Percentiles rank a stretch among this genome's conserved stretches.
Evolutionary conservation across 2,888 invertebrate species (phyloP).

Genomic region (Eremobia ochroleuca): DNA sequence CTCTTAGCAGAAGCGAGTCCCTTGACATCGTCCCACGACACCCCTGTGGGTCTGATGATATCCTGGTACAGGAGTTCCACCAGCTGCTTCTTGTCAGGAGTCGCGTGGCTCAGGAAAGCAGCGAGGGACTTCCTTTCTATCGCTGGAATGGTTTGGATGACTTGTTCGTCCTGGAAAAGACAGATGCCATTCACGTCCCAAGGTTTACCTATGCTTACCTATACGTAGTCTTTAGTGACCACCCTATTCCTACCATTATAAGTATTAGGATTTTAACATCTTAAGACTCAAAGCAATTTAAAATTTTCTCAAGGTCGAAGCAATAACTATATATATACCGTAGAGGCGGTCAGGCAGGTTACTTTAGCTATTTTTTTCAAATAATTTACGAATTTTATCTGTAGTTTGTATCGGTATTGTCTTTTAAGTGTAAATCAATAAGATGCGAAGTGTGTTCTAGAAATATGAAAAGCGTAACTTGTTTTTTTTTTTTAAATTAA

Average conservation of each 20-base stretch:
- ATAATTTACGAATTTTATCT: too few species aligned
- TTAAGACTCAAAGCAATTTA: neutral
- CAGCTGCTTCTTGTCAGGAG: slow-evolving; percentile 92
- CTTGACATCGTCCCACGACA: slow-evolving; percentile 95
- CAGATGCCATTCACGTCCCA: neutral
- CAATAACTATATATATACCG: neutral
- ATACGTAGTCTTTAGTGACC: too few species aligned
- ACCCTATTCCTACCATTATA: neutral
- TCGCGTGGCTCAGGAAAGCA: slow-evolving; percentile 74
- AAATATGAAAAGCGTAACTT: too few species aligned
- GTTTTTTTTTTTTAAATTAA: too few species aligned
- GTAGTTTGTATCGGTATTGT: too few species aligned
- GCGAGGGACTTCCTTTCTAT: slow-evolving; percentile 81
- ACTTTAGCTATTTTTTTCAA: too few species aligned
- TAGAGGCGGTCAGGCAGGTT: too few species aligned
- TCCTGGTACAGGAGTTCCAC: slow-evolving; percentile 93
- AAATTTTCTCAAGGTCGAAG: neutral
- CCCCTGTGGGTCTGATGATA: slow-evolving; percentile 92
- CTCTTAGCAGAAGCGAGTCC: slow-evolving; percentile 93
- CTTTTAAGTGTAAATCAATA: too few species aligned
- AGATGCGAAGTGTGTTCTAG: too few species aligned
- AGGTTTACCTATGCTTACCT: neutral
- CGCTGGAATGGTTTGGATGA: slow-evolving; percentile 69
- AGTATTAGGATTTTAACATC: neutral
- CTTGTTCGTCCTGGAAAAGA: slow-evolving; percentile 68